Base-by-base conservation (phyloP, 2,113 vertebrate species). In the Rhizomys pruinosus region DNA sequence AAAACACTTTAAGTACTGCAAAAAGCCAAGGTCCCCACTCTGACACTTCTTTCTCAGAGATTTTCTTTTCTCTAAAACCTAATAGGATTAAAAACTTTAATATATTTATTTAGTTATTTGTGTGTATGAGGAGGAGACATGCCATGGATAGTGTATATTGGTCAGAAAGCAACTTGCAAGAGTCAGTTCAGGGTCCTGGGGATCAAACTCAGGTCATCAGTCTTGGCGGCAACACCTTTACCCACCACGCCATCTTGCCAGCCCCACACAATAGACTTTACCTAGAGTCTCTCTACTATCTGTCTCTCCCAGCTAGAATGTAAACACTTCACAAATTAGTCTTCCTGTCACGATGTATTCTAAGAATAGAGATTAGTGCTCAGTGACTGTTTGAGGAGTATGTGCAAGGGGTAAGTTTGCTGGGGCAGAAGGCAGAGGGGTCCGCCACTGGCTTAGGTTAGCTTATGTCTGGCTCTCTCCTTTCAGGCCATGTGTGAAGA, bases 321-420 rank as follows among this genome's bases (percentile, higher is more conserved):
- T 76, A 81, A 94, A 71, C 9, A 78, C 11, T 17, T 42, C 19
- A 78, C 2, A 23, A 52, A 27, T 8, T 27, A 10, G 4, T 44
- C 69, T 94, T 69, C 55, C 66, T 87, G 59, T 91, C 79, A 66
- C 63, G 81, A 4, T 52, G 39, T 66, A 80, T 57, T 61, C 90
- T 63, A 91, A 94, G 90, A 80, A 64, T 39, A 2, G 52, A 44
- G 19, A 69, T 25, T 29, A 52, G 29, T 57, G 52, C 63, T 87
- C 79, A 61, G 63, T 37, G 84, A 63, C 20, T 77, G 73, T 79
- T 79, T 73, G 89, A 39, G 42, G 55, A 93, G 64, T 52, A 87
- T 91, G 57, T 63, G 32, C 22, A 77, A 87, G 88, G 68, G 34
- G 42, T 90, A 78, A 63, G 22, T 10, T 86, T 63, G 63, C 29